Conservation (phyloP, 2,113 vertebrate genomes). For the Brachypteracias leptosomus region DNA sequence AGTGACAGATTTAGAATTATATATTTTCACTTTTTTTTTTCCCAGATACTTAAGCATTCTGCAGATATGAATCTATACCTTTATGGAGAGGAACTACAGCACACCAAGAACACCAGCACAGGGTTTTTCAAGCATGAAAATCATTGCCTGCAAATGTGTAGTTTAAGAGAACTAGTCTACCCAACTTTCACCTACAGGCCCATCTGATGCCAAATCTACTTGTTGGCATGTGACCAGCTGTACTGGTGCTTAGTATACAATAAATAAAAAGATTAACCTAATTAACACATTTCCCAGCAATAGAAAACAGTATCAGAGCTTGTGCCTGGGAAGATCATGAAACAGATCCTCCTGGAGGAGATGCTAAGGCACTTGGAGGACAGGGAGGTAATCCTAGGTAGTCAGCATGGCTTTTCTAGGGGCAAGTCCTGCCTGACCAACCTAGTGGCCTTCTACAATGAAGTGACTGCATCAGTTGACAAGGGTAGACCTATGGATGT, state of each 20-base stretch:
- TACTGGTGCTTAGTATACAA: not conserved
- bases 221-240: not conserved
- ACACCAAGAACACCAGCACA: not conserved
- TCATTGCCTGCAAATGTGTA: not conserved
- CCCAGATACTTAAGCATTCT: not conserved
- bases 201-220: not conserved
- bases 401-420: no score
- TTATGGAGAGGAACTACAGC: not conserved
- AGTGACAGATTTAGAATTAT: not conserved
- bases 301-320: not conserved
- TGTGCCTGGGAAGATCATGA: no score
- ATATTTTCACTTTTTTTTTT: not conserved
- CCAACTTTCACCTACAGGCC: not conserved
- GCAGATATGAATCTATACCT: not conserved
- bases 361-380: no score
- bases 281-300: not conserved
- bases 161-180: not conserved
- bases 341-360: no score
- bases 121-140: not conserved
- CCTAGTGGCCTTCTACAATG: no score
- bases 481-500: no score
- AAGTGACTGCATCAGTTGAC: no score
- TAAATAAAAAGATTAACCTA: not conserved
- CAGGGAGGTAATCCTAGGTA: no score
- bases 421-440: no score